phyloP scores from a whole-genome alignment of 2,797 vertebrate genomes.

The Podargus strigoides region DNA sequence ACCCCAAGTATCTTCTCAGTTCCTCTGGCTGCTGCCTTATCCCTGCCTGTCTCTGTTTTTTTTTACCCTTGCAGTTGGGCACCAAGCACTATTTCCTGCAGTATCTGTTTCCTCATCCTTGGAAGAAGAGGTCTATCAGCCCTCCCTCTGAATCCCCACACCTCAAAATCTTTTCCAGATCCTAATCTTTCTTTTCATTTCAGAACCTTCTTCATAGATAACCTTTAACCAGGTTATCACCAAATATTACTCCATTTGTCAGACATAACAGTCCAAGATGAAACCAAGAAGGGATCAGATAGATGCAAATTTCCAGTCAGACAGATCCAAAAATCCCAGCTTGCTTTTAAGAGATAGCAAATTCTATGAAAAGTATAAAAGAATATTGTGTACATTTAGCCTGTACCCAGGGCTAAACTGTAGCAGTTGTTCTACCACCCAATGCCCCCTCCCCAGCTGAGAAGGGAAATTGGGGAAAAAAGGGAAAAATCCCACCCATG shows the following conservation, averaged over 20 bases:
- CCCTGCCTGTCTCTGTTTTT: neutral
- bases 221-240: neutral
- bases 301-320: neutral
- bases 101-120: neutral
- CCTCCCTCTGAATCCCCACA: neutral
- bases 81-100: neutral
- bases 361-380: neutral
- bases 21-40: neutral
- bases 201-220: neutral
- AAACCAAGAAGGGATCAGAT: neutral
- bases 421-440: too few species aligned
- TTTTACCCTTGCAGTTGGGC: neutral
- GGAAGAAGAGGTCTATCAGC: neutral
- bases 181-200: neutral
- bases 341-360: neutral
- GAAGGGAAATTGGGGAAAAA: too few species aligned
- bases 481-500: too few species aligned
- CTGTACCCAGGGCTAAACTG: too few species aligned
- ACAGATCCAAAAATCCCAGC: neutral
- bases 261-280: neutral
- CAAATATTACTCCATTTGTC: neutral
- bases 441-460: too few species aligned
- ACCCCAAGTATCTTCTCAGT: neutral
- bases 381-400: too few species aligned
- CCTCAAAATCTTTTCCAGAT: neutral